Conservation (phyloP, 2,888 invertebrate species). For the Lymantria monacha region DNA sequence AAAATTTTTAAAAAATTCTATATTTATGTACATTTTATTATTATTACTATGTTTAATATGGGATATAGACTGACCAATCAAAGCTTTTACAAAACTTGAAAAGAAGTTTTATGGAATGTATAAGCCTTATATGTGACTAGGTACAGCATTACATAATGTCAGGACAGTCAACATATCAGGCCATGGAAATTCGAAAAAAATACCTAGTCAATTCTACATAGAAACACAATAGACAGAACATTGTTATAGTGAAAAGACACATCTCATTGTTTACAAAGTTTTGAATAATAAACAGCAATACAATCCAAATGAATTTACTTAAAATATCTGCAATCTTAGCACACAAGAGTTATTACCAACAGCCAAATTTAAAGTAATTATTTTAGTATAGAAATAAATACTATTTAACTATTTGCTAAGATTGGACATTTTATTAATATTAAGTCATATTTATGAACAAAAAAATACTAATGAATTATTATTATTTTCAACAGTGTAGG, state of each 20-base stretch:
- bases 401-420: slow-evolving; percentile 49
- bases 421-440: slow-evolving; percentile 53
- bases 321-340: slow-evolving; percentile 61
- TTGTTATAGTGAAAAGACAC: slow-evolving; percentile 54
- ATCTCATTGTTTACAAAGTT: slow-evolving; percentile 55
- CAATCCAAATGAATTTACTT: slow-evolving; percentile 48
- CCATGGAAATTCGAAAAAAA: slow-evolving; percentile 32
- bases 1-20: slow-evolving; percentile 38
- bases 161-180: slow-evolving; percentile 22
- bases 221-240: slow-evolving; percentile 45
- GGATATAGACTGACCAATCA: slow-evolving; percentile 56
- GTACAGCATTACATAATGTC: slow-evolving; percentile 48
- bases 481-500: slow-evolving; percentile 29
- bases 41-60: slow-evolving; percentile 32
- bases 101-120: slow-evolving; percentile 76
- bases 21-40: slow-evolving; percentile 41
- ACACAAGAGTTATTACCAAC: slow-evolving; percentile 20
- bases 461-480: no score
- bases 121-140: slow-evolving; percentile 69
- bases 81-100: slow-evolving; percentile 63
- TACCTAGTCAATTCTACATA: slow-evolving; percentile 59
- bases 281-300: slow-evolving; percentile 71
- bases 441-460: slow-evolving; percentile 28
- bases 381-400: slow-evolving; percentile 25
- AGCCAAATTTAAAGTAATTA: no score